Evolutionary conservation across 2,797 vertebrate genomes (phyloP).

Genomic region (Merluccius polli): DNA sequence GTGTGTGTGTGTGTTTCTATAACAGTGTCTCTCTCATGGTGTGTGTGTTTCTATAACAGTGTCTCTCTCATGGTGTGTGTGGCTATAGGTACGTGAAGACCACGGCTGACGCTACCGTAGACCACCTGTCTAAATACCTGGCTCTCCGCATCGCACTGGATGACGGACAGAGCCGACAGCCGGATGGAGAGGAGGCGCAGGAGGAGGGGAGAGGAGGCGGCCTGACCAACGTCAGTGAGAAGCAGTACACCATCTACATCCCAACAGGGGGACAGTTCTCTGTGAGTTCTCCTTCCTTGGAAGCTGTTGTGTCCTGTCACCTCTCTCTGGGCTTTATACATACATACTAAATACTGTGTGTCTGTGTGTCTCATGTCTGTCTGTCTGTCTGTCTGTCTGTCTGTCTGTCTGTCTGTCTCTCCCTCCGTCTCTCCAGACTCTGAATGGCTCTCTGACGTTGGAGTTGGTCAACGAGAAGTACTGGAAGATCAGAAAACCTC

Average conservation of each 20-base stretch:
- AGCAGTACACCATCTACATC: constrained; percentile 92
- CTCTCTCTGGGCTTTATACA: neutral
- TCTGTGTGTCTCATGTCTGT: neutral
- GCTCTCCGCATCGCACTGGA: constrained; percentile 87
- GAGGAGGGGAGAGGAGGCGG: constrained; percentile 43
- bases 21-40: no score
- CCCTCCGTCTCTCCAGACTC: constrained; percentile 65
- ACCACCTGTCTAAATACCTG: constrained; percentile 89
- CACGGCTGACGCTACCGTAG: constrained; percentile 86
- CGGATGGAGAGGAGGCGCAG: constrained; percentile 38
- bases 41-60: no score
- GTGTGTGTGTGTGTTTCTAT: no score
- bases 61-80: neutral
- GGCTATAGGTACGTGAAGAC: constrained; percentile 84
- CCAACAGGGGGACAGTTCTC: constrained; percentile 83
- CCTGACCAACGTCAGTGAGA: constrained; percentile 81
- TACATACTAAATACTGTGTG: neutral
- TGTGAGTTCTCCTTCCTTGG: constrained; percentile 59
- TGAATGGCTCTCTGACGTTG: constrained; percentile 87
- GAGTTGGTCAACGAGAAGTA: constrained; percentile 90
- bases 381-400: neutral
- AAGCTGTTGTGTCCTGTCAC: neutral
- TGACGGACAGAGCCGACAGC: constrained; percentile 60
- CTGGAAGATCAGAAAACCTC: constrained; percentile 85
- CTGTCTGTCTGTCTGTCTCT: neutral